Evolutionary conservation across 1,140 invertebrate species (phyloP).

Genomic region (Cydia amplana): DNA sequence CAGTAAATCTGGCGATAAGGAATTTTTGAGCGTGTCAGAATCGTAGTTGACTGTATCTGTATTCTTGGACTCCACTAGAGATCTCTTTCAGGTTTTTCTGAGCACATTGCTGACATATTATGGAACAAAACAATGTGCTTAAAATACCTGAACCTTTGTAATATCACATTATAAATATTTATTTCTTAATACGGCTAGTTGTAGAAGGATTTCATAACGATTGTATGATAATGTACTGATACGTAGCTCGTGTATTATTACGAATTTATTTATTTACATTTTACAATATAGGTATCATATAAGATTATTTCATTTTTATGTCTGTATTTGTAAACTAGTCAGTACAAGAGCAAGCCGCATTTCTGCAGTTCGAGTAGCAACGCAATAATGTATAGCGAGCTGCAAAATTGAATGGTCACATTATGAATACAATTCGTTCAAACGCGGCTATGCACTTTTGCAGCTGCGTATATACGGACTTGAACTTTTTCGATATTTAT

Average conservation of each 20-base stretch:
- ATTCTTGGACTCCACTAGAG: background rate
- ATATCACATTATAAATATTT: background rate
- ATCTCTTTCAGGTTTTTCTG: background rate
- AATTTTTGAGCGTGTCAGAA: background rate
- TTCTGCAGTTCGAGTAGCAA: background rate
- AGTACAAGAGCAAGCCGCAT: background rate
- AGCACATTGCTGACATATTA: background rate
- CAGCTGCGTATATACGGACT: no score
- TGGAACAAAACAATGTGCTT: background rate
- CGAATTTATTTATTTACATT: conserved; percentile 17
- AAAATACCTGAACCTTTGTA: background rate
- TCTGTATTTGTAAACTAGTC: conserved; percentile 21
- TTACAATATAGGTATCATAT: background rate
- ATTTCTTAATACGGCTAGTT: background rate
- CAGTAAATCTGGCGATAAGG: background rate
- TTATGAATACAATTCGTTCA: no score
- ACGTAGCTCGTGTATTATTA: conserved; percentile 1
- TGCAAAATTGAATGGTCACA: no score
- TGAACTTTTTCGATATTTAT: no score
- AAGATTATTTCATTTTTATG: conserved; percentile 4
- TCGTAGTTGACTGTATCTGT: background rate
- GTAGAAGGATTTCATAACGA: background rate
- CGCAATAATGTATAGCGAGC: no score
- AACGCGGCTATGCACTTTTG: no score
- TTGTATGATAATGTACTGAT: conserved; percentile 10